Percentiles rank a stretch among this genome's conserved stretches.
phyloP scores from a whole-genome alignment of 2,797 vertebrate species.

The Gambelia wislizenii region DNA sequence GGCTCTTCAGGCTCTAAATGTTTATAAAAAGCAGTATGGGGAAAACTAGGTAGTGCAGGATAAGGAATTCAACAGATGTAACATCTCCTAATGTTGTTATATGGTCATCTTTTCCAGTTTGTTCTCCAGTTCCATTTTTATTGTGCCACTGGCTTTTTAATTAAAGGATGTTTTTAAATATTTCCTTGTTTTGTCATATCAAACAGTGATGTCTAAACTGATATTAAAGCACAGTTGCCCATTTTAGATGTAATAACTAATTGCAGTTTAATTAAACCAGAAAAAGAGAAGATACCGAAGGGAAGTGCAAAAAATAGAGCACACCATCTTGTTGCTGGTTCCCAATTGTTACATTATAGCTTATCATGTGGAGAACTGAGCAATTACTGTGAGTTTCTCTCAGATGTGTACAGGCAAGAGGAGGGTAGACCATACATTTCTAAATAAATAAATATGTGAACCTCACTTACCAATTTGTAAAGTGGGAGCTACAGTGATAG shows the following conservation, averaged over 20 bases:
- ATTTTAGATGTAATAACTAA: neutral
- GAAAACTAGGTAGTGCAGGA: neutral
- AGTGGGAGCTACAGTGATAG: neutral
- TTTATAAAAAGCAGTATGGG: neutral
- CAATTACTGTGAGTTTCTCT: too few relatives aligned
- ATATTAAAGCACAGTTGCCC: neutral
- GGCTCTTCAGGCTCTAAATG: neutral
- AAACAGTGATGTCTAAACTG: neutral
- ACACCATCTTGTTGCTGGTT: neutral
- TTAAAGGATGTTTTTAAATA: neutral
- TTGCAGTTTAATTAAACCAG: neutral
- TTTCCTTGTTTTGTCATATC: neutral
- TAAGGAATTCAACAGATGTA: neutral
- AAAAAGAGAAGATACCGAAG: neutral
- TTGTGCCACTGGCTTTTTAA: neutral
- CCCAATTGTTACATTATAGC: neutral
- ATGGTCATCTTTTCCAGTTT: neutral
- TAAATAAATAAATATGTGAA: neutral
- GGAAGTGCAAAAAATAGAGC: neutral
- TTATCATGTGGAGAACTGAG: neutral
- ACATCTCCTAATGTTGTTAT: neutral
- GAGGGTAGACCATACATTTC: too few relatives aligned
- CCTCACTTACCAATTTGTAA: neutral
- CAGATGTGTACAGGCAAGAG: too few relatives aligned
- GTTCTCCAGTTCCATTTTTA: neutral